Conservation (phyloP, 1,140 invertebrate species). For the Lasioglossum albipes region DNA sequence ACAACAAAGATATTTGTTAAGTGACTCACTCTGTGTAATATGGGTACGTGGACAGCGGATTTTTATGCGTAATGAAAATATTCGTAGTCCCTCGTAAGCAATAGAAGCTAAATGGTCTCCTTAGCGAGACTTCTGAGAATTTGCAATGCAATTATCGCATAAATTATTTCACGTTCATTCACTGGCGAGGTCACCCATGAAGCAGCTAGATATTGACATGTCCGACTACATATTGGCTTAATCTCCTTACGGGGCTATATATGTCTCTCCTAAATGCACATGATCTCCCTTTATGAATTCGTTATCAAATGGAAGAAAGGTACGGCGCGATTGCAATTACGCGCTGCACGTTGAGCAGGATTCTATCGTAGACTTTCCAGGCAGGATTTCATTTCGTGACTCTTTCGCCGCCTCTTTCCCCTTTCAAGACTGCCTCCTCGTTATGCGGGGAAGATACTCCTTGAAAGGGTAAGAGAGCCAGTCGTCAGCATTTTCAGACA, state of each 20-base stretch:
- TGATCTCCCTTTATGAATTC: background rate
- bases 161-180: no score
- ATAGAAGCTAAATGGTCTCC: no score
- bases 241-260: background rate
- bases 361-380: conserved; percentile 22
- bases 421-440: conserved; percentile 21
- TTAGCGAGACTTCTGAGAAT: no score
- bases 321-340: conserved; percentile 16
- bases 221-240: background rate
- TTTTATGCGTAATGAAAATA: no score
- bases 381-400: conserved; percentile 25
- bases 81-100: no score
- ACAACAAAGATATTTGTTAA: no score
- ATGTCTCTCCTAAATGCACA: background rate
- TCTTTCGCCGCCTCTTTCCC: background rate
- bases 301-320: background rate
- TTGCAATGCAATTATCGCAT: no score
- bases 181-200: no score
- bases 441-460: conserved; percentile 33
- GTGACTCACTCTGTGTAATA: no score
- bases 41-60: no score
- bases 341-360: background rate
- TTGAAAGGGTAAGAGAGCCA: conserved; percentile 41
- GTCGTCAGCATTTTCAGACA: conserved; percentile 52
- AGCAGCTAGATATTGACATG: no score